Evolutionary conservation across 2,888 invertebrate species (phyloP), one percentile per base, ranked within the genome.

Genomic region (Ectemnius lituratus): DNA sequence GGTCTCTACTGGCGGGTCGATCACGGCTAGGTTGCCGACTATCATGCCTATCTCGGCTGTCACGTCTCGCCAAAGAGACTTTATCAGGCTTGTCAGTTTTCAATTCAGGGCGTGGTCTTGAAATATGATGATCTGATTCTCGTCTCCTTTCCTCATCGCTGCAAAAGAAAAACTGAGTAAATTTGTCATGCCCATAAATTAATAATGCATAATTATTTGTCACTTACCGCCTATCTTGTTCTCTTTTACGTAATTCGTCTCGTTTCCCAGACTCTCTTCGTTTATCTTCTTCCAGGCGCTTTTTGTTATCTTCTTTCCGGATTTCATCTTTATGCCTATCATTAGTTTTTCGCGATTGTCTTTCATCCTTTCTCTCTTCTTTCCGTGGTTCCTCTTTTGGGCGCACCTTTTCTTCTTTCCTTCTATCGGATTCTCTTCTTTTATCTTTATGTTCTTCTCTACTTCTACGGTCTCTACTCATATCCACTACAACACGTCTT

Each of bases 291-390:
- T 76, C n/a, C 16, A 52, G 16, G 60, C 87, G 87, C 70, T 82
- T 88, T 60, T 82, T 82, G 45, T 68, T 72, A 83, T 88, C 91
- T 85, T 86, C 92, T 84, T 88, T 92, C 89, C 89, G 92, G 84
- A 87, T 87, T 70, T 91, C 87, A 78, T 92, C 92, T 76, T 91
- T 91, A 8, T 80, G 79, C 58, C 85, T 83, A 23, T 88, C 87
- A 76, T 92, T 87, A 84, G 91, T 89, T 89, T 82, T 91, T 89
- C 83, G 92, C 90, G 74, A 90, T 88, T 90, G 76, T 89, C 92
- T 86, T 84, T 92, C 90, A 84, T 92, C 91, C 89, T 93, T 91
- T 88, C 91, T 82, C 69, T 85, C 84, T 8, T 87, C 89, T 60
- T 84, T 86, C 49, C 85, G 84, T 14, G 76, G 79, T 70, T 87